Base-by-base conservation (phyloP, 2,888 invertebrate species). In the Catonia carolina region DNA sequence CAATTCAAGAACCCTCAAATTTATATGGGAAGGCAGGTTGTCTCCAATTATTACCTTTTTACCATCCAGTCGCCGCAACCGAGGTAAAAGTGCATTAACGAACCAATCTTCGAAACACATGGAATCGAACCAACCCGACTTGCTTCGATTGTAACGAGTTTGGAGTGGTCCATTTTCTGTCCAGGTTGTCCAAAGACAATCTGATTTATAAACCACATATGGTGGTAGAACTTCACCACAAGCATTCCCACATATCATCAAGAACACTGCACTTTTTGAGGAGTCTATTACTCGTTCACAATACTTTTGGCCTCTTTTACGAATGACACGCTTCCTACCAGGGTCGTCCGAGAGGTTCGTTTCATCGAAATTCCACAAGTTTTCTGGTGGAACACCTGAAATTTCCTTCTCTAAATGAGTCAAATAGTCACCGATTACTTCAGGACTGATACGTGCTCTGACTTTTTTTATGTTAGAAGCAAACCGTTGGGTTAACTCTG, bases 201-300 rank as follows among this genome's bases (percentile, higher is more conserved):
- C 63, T 10, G 67, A 61, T 60, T 69, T 70, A 58, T 70, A 70
- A 10, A 67, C 67, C 14, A 70, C 65, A 61, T 69, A 70, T 4
- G 67, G 66, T 27, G 70, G 68, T 12, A 69, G 55, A 5, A 66
- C 17, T 49, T 61, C 55, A 10, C 71, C 71, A n/a, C 41, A 56
- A 2, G 70, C 70, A 61, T 64, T 66, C 2, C 64, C 69, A 60
- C 67, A 66, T 56, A 71, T 65, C 70, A 72, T 71, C 14, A 67
- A 53, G 22, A 64, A 66, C 27, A 67, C 64, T 15, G 62, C 53
- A 8, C 63, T 55, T 61, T 71, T 71, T 7, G 66, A 58, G 4
- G 59, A 47, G 56, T 72, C 67, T 48, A 65, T 62, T 15, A 69
- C 65, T 23, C 65, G 35, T 51, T 70, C 68, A 14, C 67, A 64